A percentile compares a stretch with the other conserved stretches of the same genome.
Conservation (phyloP, 2,113 vertebrate species). For the Harpagus bidentatus region DNA sequence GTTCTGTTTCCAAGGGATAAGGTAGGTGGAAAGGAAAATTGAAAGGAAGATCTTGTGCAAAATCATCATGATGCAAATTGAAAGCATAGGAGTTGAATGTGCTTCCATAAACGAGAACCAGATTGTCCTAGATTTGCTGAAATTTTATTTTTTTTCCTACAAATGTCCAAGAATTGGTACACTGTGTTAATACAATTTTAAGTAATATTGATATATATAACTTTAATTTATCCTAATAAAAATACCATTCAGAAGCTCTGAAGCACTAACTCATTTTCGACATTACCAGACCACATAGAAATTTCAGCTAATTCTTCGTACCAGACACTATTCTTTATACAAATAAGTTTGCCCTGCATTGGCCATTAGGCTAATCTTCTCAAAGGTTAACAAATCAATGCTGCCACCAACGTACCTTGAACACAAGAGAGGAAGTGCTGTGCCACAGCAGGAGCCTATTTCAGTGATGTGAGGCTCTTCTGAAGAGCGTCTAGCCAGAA, state of each 20-base stretch:
- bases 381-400: not conserved
- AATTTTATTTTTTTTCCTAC: not conserved
- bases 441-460: not conserved
- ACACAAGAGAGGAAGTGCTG: not conserved
- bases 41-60: not conserved
- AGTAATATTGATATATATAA: not conserved
- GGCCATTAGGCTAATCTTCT: not conserved
- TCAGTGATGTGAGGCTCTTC: not conserved
- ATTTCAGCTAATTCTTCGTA: not conserved
- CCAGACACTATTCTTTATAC: not conserved
- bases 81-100: not conserved
- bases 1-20: not conserved
- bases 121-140: not conserved
- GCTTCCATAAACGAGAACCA: not conserved
- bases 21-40: not conserved
- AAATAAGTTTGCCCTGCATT: not conserved
- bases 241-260: not conserved
- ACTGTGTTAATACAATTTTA: not conserved
- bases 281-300: not conserved
- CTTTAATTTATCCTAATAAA: not conserved
- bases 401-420: not conserved
- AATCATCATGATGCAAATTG: not conserved
- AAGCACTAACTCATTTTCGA: not conserved
- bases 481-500: not conserved
- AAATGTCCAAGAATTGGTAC: not conserved